Evolutionary conservation across 1,140 invertebrate species (phyloP), one percentile per base, ranked within the genome.

Genomic region (Bombus superbus): DNA sequence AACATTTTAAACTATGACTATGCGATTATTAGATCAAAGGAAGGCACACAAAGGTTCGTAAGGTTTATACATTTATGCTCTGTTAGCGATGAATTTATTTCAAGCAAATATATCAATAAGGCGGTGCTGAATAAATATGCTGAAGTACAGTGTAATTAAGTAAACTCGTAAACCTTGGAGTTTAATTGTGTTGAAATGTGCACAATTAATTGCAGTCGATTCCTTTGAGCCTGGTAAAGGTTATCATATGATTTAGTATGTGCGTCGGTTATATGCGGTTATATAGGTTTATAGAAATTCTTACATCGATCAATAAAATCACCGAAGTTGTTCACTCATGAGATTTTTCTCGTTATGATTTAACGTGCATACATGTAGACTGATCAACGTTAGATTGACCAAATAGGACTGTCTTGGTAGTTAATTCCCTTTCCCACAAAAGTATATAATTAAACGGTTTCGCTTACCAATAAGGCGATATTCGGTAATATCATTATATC

Each of bases 401-500:
- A 47, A 25, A 57, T n/a, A 22, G 8, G 1, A 35, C 3, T 72
- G 2, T 71, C 9, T 9, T 13, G 18, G 1, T 40, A 78, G 10
- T 13, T 25, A 25, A 1, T 13, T 28, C 4, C 18, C 13, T n/a
- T 35, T 38, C 2, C 32, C 15, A 66, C 8, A 18, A 42, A 42
- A 35, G 25, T 13, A 11, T 28, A 3, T 3, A 69, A 44, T 18
- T 35, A 35, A 82, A 9, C 2, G 22, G 3, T 32, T 68, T 62
- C 32, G 96, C 97, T 97, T 94, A 99, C 98, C 96, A 99, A 93
- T 90, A 99, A 96, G 13, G 98, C 98, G 85, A 99, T 98, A 92
- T 99, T 98, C 0, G 98, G 97, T 86, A 99, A 96, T 13, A 97
- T 96, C 13, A 99, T 94, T 0, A 97, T 93, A 91, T 99, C 98